Evolutionary conservation across 2,797 vertebrate species (phyloP).

Genomic region (Botia almorhae): DNA sequence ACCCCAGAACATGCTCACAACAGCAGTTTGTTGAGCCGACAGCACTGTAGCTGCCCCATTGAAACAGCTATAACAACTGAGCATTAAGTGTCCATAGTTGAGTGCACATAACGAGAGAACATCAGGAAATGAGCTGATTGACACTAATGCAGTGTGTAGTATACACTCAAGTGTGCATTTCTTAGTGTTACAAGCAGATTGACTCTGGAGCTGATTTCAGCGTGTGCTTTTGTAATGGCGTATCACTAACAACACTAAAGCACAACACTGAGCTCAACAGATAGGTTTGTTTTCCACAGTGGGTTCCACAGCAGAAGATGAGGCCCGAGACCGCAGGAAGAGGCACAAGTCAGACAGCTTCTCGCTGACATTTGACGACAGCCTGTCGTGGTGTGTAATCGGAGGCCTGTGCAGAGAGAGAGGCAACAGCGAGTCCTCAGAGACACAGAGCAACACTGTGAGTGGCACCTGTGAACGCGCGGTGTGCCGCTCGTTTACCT

Average conservation of each 20-base stretch:
- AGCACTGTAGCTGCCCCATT: constrained; percentile 12
- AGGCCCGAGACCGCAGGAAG: constrained; percentile 79
- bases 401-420: constrained; percentile 85
- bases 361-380: constrained; percentile 92
- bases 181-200: neutral
- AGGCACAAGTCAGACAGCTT: constrained; percentile 92
- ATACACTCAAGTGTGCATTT: neutral
- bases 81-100: constrained; percentile 32
- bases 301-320: constrained; percentile 75
- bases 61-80: no score
- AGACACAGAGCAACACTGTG: constrained; percentile 83
- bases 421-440: constrained; percentile 86
- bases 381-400: constrained; percentile 92
- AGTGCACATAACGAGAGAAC: neutral
- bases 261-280: neutral
- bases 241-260: no score
- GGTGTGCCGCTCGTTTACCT: no score
- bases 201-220: neutral
- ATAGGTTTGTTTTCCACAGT: constrained; percentile 14
- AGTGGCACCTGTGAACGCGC: constrained; percentile 66
- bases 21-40: constrained; percentile 47
- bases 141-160: neutral
- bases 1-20: constrained; percentile 47
- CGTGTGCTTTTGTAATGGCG: neutral
- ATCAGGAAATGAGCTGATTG: neutral